Evolutionary conservation across 2,888 invertebrate genomes (phyloP), one percentile per base, ranked within the genome.

Genomic region (Apotomis turbidana): DNA sequence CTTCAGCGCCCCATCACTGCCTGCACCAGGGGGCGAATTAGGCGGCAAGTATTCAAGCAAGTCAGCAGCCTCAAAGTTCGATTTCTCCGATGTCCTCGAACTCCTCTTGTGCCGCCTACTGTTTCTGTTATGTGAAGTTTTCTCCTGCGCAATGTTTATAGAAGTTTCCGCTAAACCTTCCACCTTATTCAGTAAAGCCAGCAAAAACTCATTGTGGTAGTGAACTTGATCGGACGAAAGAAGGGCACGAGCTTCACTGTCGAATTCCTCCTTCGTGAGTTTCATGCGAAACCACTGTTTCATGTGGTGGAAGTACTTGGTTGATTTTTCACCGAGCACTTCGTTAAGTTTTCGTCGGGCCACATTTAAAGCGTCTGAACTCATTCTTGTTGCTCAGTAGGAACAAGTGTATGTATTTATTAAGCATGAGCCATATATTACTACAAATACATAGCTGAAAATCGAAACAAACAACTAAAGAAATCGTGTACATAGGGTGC

Each of bases 251-350:
- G 97, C 97, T 89, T 97, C 96, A 12, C 90, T 86, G 81, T 98
- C 97, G 85, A 98, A 98, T 80, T 97, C 97, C 83, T 97, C 96
- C 85, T 97, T 97, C 0, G 96, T 96, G 74, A 96, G 94, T 88
- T 97, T 95, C 85, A 94, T 94, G 68, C 95, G 94, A 80, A 97
- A 97, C 96, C 97, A 97, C 67, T 95, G 94, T 78, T 96, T 96
- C 94, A 97, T 95, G 77, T 96, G 94, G 63, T 94, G 94, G 78
- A 96, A 95, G 85, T 97, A 97, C 85, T 95, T 94, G 73, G 95
- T 95, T 3, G 95, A 92, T 85, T 96, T 96, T 64, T 96, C 96
- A 8, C 96, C 96, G 6, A 97, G 87, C 0, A 95, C 94, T 15
- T 94, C 93, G 73, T 95, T 94, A 58, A 96, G 87, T 76, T 94